Conservation (phyloP, 2,888 invertebrate species). For the Smittia aterrima region DNA sequence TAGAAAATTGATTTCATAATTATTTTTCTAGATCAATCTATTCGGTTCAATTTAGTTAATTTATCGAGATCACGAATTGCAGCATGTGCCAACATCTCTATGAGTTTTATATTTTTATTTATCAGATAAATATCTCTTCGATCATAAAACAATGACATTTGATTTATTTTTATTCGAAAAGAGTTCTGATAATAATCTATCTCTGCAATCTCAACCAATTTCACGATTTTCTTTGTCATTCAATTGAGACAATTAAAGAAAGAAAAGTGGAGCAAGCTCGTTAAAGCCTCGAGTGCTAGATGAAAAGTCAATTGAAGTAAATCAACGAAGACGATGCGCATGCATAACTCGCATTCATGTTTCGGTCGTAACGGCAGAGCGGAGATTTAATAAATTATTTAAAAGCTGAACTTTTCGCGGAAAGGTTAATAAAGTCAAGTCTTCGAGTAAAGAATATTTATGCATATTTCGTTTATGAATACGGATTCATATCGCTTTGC, state of each 20-base stretch:
- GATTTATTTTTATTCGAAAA: not conserved
- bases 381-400: too few relatives aligned
- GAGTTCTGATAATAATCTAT: conserved; percentile 21
- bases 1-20: not conserved
- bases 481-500: not conserved
- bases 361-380: too few relatives aligned
- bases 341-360: not conserved
- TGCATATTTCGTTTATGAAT: not conserved
- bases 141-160: conserved; percentile 19
- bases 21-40: conserved; percentile 25
- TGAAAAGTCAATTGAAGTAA: not conserved
- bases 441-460: not conserved
- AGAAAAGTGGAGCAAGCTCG: conserved; percentile 29
- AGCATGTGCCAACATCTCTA: too few relatives aligned
- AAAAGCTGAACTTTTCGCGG: too few relatives aligned
- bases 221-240: conserved; percentile 27
- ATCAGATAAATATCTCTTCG: not conserved
- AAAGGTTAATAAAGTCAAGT: too few relatives aligned
- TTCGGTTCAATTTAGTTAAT: conserved; percentile 16
- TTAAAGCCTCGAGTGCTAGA: conserved; percentile 17
- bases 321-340: not conserved
- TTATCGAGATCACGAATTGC: conserved; percentile 10
- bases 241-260: conserved; percentile 37
- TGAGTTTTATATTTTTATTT: not conserved
- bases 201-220: not conserved